A percentile compares a stretch with the other conserved stretches of the same genome.
Evolutionary conservation across 2,888 invertebrate species (phyloP).

Genomic region (Leptopterna dolabrata): DNA sequence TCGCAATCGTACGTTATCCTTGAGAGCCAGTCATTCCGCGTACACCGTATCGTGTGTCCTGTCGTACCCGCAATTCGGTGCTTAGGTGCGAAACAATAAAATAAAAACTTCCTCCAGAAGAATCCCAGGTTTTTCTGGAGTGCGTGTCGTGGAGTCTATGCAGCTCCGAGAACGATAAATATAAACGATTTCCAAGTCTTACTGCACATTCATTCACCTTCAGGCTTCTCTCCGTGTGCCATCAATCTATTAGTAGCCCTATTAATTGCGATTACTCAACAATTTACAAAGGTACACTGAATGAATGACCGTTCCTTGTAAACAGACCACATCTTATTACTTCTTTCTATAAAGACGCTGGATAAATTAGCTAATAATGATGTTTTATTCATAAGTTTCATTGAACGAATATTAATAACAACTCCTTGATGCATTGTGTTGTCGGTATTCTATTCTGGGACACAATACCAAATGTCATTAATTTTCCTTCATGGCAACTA

Average conservation of each 20-base stretch:
- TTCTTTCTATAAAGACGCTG: too few relatives aligned
- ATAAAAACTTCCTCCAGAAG: not conserved
- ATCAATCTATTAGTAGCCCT: too few relatives aligned
- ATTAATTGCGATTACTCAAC: not conserved
- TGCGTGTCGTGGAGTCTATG: not conserved
- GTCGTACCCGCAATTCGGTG: not conserved
- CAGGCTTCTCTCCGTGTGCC: not conserved
- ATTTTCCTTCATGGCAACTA: too few relatives aligned
- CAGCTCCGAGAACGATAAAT: not conserved
- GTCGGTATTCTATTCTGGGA: too few relatives aligned
- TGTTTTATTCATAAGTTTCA: too few relatives aligned
- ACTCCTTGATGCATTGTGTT: too few relatives aligned
- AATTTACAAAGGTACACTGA: not conserved
- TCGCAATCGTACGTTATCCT: conserved; percentile 17
- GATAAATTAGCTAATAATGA: too few relatives aligned
- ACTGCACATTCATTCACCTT: not conserved
- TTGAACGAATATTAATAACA: too few relatives aligned
- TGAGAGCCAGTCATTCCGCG: not conserved
- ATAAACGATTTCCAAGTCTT: not conserved
- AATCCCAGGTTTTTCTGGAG: not conserved
- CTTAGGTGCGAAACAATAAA: not conserved
- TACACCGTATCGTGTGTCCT: not conserved
- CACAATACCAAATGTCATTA: too few relatives aligned
- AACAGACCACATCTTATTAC: too few relatives aligned
- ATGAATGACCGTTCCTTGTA: too few relatives aligned